These are phyloP conservation scores for Drosophila nigromelanica DNA, from an alignment of 1,140 invertebrate genomes.

Conservation along the genomic window DNA sequence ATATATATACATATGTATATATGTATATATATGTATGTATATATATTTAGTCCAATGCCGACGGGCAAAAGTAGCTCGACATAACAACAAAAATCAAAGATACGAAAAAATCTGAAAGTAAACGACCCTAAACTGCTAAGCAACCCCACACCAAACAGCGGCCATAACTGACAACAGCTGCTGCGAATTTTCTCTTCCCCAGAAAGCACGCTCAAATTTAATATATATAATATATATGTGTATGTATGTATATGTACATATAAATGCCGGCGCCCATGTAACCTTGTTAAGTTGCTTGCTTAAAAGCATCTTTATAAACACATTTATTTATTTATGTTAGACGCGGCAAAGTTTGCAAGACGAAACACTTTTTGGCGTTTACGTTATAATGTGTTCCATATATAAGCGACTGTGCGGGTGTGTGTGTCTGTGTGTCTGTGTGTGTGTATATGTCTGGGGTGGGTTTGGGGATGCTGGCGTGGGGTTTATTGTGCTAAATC, in stretches of 20 bases:
- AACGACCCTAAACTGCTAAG: conserved; percentile 58
- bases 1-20: conserved; percentile 19
- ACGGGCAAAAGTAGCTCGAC: conserved; percentile 48
- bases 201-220: conserved; percentile 4
- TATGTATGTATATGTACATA: conserved; percentile 20
- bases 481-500: conserved; percentile 57
- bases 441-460: conserved; percentile 18
- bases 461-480: conserved; percentile 7
- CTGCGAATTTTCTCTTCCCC: conserved; percentile 55
- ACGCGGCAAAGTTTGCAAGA: conserved; percentile 60
- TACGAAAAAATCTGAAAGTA: conserved; percentile 23
- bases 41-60: conserved; percentile 31
- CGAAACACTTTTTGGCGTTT: conserved; percentile 62
- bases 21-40: neutral
- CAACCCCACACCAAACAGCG: conserved; percentile 53
- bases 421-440: conserved; percentile 18
- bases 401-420: conserved; percentile 10
- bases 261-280: conserved; percentile 38
- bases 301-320: conserved; percentile 83
- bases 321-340: conserved; percentile 82
- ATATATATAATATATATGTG: conserved; percentile 20
- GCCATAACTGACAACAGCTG: conserved; percentile 74
- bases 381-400: conserved; percentile 64
- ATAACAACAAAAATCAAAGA: conserved; percentile 31
- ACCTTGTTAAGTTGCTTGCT: conserved; percentile 73